phyloP scores from a whole-genome alignment of 2,113 vertebrate species.

The Madoqua kirkii region DNA sequence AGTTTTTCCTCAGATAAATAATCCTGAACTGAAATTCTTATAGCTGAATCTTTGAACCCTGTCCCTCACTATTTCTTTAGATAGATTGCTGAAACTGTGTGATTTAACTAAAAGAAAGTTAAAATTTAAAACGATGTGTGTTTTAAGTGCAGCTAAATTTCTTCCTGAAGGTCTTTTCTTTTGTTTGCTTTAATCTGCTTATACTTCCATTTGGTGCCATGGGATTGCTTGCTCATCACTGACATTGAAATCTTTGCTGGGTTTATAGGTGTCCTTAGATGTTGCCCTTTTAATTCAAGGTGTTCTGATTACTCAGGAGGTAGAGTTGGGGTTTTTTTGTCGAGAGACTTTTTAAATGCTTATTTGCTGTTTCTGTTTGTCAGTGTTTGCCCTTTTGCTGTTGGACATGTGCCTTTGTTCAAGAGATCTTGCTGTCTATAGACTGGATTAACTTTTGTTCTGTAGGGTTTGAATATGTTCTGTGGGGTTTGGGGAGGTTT shows the following conservation, averaged over 20 bases:
- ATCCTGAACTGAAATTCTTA: not conserved
- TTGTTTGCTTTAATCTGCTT: not conserved
- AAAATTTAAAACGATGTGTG: not conserved
- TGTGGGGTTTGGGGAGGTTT: not conserved
- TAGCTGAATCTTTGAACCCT: not conserved
- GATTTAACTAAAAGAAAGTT: not conserved
- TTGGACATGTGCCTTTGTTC: not conserved
- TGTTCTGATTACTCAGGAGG: not conserved
- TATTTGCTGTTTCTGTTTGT: not conserved
- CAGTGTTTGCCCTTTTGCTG: not conserved
- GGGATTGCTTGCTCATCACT: not conserved
- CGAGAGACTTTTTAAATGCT: not conserved
- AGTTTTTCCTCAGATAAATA: not conserved
- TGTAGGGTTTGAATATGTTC: not conserved
- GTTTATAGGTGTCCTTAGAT: not conserved
- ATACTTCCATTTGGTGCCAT: not conserved
- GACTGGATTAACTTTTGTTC: not conserved
- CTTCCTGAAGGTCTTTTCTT: not conserved
- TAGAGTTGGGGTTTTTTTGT: not conserved
- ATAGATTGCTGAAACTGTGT: not conserved
- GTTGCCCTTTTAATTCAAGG: not conserved
- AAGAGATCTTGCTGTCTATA: not conserved
- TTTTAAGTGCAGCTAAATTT: not conserved
- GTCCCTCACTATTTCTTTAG: not conserved
- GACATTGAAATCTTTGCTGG: not conserved